Evolutionary conservation across 2,888 invertebrate genomes (phyloP), one percentile per base, ranked within the genome.

Genomic region (Alsophila aescularia): DNA sequence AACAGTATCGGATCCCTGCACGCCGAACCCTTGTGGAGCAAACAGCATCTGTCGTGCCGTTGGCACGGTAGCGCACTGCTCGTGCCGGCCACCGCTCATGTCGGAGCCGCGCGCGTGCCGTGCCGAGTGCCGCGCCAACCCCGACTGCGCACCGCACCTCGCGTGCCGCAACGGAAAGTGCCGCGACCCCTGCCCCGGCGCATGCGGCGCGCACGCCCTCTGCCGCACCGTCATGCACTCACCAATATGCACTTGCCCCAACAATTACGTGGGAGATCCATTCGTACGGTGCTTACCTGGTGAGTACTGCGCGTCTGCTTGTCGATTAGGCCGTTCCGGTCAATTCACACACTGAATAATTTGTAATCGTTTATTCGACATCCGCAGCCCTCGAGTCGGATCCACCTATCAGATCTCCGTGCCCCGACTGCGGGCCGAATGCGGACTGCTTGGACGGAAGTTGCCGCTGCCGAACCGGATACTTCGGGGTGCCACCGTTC

Each of bases 61-160:
- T 65, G 93, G 94, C 10, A 87, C 89, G 8, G 94, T 94, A 52
- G 93, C 93, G 42, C 94, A 95, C 21, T 96, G 96, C 69, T 93
- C 94, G 3, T 96, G 96, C 70, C 90, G 94, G 10, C 93, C 93
- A 1, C 93, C 94, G 35, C 96, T 94, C 79, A 89, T 93, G 41
- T 95, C 95, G 21, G 92, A 93, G n/a, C 96, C 97, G 24, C 96
- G 96, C 3, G 93, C 93, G 61, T 97, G 96, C 75, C 92, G 94
- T 60, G 96, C 96, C 0, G 96, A 96, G 80, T 96, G 96, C 76
- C 92, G 94, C 9, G 92, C 93, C 49, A 95, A 96, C 77, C 89
- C 91, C 6, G 95, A 95, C 55, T 95, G 95, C 70, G 85, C 94
- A 0, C 89, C 90, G 18, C 92, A 94, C 49, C 92, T 92, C 52